Evolutionary conservation across 2,797 vertebrate species (phyloP), one percentile per base, ranked within the genome.

Genomic region (Botia almorhae): DNA sequence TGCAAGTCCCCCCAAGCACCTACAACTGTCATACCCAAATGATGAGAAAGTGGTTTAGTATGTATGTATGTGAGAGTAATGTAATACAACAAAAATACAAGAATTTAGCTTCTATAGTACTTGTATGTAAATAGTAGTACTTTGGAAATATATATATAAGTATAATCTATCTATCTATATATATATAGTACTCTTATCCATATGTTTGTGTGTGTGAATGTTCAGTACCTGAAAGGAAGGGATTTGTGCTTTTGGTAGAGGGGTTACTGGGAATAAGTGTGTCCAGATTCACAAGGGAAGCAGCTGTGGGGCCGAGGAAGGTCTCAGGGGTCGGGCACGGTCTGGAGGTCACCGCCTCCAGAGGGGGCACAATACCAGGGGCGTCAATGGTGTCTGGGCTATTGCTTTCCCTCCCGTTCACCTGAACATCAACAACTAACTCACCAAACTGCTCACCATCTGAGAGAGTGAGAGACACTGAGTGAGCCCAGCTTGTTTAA

Each of bases 221-320:
- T n/a, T 23, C 16, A 88, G 65, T 87, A 98, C 97, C 96, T 86
- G 94, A 95, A 84, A 97, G 92, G 87, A 99, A 98, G 73, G 97
- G 97, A 89, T 98, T 99, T 82, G 94, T 95, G 69, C 92, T 89
- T 89, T 96, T 97, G 82, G 87, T 84, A 0, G 92, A 89, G 0
- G 89, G 89, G 50, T 95, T 93, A 1, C 88, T 39, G 4, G 94
- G 89, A 8, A 98, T 95, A 78, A 99, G 89, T 2, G 96, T 91
- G 36, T 98, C 97, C 83, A 98, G 90, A 87, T 98, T 99, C 85
- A 98, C 96, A 86, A 99, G 88, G 0, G 96, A 97, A 78, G 96
- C 96, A 63, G 97, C 97, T 0, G 94, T 96, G 0, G 97, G 94
- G 23, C 96, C 97, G 26, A 99, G 92, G 87, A 99, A 98, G 7